phyloP scores from a whole-genome alignment of 1,140 invertebrate species.

The Pectinophora gossypiella region DNA sequence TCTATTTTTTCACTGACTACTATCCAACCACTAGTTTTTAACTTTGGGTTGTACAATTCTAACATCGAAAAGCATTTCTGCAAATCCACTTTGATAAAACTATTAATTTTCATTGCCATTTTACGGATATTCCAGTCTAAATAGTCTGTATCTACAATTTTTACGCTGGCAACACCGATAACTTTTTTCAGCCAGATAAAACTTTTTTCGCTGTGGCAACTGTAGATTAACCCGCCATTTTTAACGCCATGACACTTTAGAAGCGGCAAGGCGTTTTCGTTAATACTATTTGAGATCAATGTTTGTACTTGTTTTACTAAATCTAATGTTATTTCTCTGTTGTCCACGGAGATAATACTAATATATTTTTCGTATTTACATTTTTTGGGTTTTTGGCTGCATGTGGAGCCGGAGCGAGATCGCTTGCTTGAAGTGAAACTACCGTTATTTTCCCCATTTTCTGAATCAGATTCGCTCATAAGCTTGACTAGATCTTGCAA shows the following conservation, averaged over 20 bases:
- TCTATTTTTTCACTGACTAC: neutral
- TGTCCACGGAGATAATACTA: neutral
- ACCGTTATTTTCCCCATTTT: neutral
- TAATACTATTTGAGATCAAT: conserved; percentile 13
- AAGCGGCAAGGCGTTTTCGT: conserved; percentile 20
- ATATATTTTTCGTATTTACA: neutral
- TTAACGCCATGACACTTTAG: conserved; percentile 33
- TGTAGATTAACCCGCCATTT: conserved; percentile 27
- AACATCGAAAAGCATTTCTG: conserved; percentile 13
- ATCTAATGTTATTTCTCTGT: conserved; percentile 6
- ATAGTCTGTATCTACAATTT: neutral
- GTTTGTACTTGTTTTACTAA: conserved; percentile 11
- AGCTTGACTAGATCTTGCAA: too few species aligned
- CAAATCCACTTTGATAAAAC: conserved; percentile 8
- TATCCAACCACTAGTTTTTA: conserved; percentile 12
- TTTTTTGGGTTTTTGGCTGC: neutral
- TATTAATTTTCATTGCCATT: conserved; percentile 11
- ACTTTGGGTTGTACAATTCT: conserved; percentile 14
- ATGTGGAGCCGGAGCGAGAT: neutral
- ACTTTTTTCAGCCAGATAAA: conserved; percentile 6
- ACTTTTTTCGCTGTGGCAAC: conserved; percentile 26
- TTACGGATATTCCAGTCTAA: neutral
- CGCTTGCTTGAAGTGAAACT: neutral
- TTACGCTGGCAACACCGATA: neutral
- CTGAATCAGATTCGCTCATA: neutral